phyloP scores from a whole-genome alignment of 2,113 vertebrate genomes.

The Ictalurus furcatus region DNA sequence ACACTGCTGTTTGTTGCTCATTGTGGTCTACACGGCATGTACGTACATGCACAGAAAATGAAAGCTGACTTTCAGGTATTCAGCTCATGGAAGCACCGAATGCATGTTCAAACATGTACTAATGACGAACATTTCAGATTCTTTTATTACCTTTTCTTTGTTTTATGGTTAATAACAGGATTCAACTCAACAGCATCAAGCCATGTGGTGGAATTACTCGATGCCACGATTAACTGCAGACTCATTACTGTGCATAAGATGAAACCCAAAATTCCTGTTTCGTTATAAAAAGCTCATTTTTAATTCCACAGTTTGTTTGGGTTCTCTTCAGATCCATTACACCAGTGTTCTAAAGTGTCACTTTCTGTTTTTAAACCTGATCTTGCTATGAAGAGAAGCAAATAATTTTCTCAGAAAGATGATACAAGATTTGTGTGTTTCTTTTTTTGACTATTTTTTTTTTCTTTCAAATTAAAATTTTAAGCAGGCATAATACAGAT shows the following conservation, averaged over 20 bases:
- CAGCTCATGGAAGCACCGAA: not conserved
- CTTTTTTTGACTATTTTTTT: too few species aligned
- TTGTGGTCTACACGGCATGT: not conserved
- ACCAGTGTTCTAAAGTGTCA: not conserved
- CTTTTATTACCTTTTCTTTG: not conserved
- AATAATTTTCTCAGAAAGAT: too few species aligned
- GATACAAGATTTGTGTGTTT: too few species aligned
- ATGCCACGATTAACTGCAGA: not conserved
- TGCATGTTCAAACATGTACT: constrained; percentile 9
- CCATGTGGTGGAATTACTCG: not conserved
- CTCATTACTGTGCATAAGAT: not conserved
- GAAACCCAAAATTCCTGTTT: not conserved
- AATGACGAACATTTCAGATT: not conserved
- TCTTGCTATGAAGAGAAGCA: not conserved
- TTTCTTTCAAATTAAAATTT: too few species aligned
- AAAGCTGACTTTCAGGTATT: constrained; percentile 1
- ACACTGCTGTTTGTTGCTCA: not conserved
- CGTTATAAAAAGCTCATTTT: not conserved
- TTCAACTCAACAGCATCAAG: not conserved
- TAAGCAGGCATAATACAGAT: too few species aligned
- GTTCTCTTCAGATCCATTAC: not conserved
- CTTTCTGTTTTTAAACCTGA: not conserved
- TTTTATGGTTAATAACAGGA: not conserved
- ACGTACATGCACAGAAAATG: constrained; percentile 2
- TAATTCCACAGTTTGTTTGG: not conserved